Base-by-base conservation (phyloP, 2,888 invertebrate genomes). In the Ecdyonurus torrentis region DNA sequence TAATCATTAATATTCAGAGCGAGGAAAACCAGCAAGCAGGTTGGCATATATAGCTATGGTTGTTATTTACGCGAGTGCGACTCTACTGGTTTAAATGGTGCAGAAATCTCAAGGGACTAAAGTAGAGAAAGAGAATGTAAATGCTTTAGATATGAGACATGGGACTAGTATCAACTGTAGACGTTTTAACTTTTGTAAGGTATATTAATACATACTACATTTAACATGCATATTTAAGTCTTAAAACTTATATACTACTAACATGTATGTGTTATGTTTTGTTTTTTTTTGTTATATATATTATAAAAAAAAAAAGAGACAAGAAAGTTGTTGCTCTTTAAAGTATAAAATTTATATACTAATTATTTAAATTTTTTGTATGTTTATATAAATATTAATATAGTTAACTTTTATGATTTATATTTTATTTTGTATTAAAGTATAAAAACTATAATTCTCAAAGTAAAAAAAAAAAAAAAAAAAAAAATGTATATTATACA, bases 21-120 rank as follows among this genome's bases (percentile, higher is more conserved):
- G 62, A 59, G 61, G 63, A 58, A 53, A 63, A 25, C 65, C 63
- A 66, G 52, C 58, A 61, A 61, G 25, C 52, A 52, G 59, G 64
- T 61, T 63, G 52, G 20, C 52, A 50, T 19, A 19, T 58, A 63
- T 23, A 60, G 64, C 25, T 59, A n/a, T 23, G 63, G 25, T 55
- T 37, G 37, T 37, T 37, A 37, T 37, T 37, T 37, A 37, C 37
- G 37, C 61, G 62, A 59, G 37, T 50, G 60, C 59, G 63, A 61
- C 58, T 59, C 63, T 61, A 63, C 52, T n/a, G n/a, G n/a, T 37
- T 37, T 37, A 37, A 37, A 37, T 37, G 37, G 37, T 10, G 37
- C 37, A 37, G 37, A 37, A 37, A 37, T 37, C 37, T 37, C 37
- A 37, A 37, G 37, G 37, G 37, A 37, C 37, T 5, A 37, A 37